Evolutionary conservation across 2,888 invertebrate genomes (phyloP).

Genomic region (Lepidochrysops patricia): DNA sequence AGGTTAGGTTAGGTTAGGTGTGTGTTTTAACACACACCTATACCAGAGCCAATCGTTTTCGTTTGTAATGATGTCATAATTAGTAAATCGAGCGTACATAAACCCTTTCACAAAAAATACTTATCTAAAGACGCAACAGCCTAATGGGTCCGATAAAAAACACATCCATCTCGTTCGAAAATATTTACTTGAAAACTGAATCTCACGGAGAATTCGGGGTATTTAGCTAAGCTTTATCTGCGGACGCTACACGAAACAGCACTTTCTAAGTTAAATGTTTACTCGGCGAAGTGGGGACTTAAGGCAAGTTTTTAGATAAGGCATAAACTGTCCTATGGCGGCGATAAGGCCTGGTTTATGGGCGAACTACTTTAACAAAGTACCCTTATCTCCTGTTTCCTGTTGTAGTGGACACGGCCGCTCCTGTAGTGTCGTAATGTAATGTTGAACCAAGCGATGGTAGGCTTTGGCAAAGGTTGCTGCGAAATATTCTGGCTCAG

Average conservation of each 20-base stretch:
- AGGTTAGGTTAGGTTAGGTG: too few species aligned
- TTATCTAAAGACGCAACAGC: neutral
- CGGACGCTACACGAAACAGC: conserved; percentile 67
- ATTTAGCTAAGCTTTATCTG: conserved; percentile 58
- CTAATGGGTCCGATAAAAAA: neutral
- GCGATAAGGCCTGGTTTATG: conserved; percentile 46
- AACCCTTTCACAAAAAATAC: conserved; percentile 4
- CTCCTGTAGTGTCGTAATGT: conserved; percentile 6
- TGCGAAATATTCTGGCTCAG: too few species aligned
- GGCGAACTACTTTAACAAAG: conserved; percentile 49
- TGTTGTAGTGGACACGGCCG: conserved; percentile 42
- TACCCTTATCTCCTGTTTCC: conserved; percentile 51
- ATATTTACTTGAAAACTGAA: conserved; percentile 42
- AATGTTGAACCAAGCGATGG: neutral
- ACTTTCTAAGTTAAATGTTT: conserved; percentile 73
- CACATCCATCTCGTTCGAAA: conserved; percentile 12
- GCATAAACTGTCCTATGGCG: conserved; percentile 54
- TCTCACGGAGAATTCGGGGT: conserved; percentile 53
- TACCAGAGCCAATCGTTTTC: neutral
- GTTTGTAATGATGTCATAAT: neutral
- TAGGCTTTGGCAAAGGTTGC: neutral
- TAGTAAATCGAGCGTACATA: neutral
- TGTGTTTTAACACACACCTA: neutral
- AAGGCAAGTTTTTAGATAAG: conserved; percentile 60
- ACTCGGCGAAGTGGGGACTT: conserved; percentile 57